Base-by-base conservation (phyloP, 2,888 invertebrate genomes). In the Noctua janthe region DNA sequence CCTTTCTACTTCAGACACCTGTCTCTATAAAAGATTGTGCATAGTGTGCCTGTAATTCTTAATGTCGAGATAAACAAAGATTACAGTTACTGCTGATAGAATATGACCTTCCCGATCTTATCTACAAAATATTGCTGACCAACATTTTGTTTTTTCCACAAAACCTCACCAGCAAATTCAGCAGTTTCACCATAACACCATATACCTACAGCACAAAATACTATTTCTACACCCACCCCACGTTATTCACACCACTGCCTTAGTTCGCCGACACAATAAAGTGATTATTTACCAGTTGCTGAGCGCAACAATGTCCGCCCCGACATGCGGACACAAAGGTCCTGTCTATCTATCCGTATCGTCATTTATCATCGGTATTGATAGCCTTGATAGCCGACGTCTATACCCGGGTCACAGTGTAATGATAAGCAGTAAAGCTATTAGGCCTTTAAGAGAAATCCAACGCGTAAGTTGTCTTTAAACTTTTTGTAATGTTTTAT, bases 281-380 rank as follows among this genome's bases (percentile, higher is more conserved):
- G 64, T 77, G 75, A 81, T 85, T 86, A 89, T 82, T 78, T 80
- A 72, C 71, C 80, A 82, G 74, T 83, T 72, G 77, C 82, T 82
- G 79, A 62, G 64, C 70, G 73, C 78, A 85, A 83, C 87, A 83
- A 74, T 80, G 83, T 85, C 85, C 79, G 71, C 54, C 23, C 72
- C 71, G 71, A 76, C 77, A 43, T 71, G 74, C 71, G 79, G 72
- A 76, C 87, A 87, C 87, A 89, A 89, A 84, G 81, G 84, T 72
- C 66, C 73, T 81, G 82, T 73, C 81, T 71, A 76, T 82, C 76
- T 76, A 62, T 20, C 35, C 59, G 77, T 75, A 84, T 84, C 81
- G 71, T 87, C 79, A 85, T 89, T 89, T 85, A 89, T 89, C 89
- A 89, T 85, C 85, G 43, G 80, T 85, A 87, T 86, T 84, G 81